Evolutionary conservation across 2,113 vertebrate species (phyloP).

Genomic region (Xiphophorus maculatus): DNA sequence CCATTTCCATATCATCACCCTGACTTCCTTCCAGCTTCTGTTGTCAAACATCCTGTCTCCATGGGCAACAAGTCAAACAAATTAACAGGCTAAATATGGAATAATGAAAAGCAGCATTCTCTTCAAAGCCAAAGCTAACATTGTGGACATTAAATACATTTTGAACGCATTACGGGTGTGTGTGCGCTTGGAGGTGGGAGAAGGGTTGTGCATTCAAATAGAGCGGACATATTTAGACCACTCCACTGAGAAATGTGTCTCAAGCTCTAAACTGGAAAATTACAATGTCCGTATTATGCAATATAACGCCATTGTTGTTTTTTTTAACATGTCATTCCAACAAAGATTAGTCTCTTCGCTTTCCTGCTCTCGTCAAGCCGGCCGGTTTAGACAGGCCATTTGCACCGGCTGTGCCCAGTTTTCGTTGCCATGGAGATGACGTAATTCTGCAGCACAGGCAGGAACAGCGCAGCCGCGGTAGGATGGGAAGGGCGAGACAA

Average conservation of each 20-base stretch:
- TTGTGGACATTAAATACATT: neutral
- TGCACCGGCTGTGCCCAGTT: constrained; percentile 51
- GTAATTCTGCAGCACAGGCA: constrained; percentile 67
- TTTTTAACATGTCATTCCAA: neutral
- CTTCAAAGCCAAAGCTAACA: neutral
- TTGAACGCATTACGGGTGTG: neutral
- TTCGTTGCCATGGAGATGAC: constrained; percentile 71
- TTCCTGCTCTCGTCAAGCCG: neutral
- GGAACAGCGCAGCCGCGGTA: constrained; percentile 48
- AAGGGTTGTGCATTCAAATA: neutral
- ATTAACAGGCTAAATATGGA: constrained; percentile 19
- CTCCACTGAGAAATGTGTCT: neutral
- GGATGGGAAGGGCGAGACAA: constrained; percentile 13
- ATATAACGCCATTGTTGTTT: neutral
- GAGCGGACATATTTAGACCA: neutral
- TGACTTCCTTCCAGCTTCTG: constrained; percentile 30
- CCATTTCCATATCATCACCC: constrained; percentile 5
- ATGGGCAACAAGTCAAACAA: constrained; percentile 42
- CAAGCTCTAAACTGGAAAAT: neutral
- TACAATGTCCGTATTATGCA: neutral
- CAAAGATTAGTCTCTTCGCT: neutral
- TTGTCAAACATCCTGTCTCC: constrained; percentile 49
- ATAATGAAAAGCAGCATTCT: neutral
- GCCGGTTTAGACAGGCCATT: constrained; percentile 2
- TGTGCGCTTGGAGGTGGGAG: neutral